Base-by-base conservation (phyloP, 2,113 vertebrate species). In the Labrus mixtus region DNA sequence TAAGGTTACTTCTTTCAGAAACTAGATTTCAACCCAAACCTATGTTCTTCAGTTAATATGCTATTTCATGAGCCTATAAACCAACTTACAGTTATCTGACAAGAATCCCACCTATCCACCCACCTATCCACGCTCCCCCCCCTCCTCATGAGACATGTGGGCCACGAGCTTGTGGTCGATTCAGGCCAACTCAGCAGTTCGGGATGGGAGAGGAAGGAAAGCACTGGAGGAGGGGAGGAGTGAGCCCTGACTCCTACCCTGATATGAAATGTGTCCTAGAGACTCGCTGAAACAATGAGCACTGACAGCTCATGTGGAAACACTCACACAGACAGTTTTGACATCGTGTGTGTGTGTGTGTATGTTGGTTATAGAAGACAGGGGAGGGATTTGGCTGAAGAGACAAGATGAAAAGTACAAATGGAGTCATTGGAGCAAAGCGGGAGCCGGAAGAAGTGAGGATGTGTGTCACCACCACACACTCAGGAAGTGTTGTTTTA, bases 161-260 rank as follows among this genome's bases (percentile, higher is more conserved):
- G 79, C 87, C 81, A 80, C 48, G 45, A 82, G 90, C 73, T 63
- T 79, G 83, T 80, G 79, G 78, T 83, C 78, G 84, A 89, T 79
- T 92, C 79, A 65, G 82, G 78, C 81, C 82, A 79, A 51, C 81
- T 92, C 86, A 90, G 91, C 86, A 88, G 73, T 92, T 92, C 82
- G 88, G 82, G 79, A 82, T 58, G 23, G 79, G 81, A 87, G 78
- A 86, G 84, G 82, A 86, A 87, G 91, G 89, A 84, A 84, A 88
- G 68, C 80, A 84, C 81, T 73, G 90, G 82, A 87, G 86, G 75
- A 87, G 87, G 87, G 84, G 79, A 89, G 83, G 75, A 83, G 69
- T 69, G 77, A 84, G 79, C 75, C 29, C 65, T 58, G 80, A 87
- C 87, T 89, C 83, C 79, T 85, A 79, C 84, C 77, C 89, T 82